Evolutionary conservation across 1,140 invertebrate genomes (phyloP).

Genomic region (Oryctes rhinoceros): DNA sequence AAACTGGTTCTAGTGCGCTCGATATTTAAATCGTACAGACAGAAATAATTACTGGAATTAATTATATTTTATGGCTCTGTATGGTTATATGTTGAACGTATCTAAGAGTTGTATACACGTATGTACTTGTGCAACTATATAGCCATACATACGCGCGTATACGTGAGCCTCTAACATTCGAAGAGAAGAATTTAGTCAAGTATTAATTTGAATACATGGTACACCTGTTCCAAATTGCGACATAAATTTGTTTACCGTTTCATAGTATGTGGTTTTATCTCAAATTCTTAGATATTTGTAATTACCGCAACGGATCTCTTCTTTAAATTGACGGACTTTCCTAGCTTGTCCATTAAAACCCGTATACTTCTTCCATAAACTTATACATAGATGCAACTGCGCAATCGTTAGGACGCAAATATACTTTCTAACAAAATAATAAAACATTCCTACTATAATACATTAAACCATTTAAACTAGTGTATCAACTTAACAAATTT

Average conservation of each 20-base stretch:
- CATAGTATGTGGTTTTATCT: constrained; percentile 17
- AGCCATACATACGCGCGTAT: background rate
- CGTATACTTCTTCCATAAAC: background rate
- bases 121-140: background rate
- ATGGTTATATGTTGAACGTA: background rate
- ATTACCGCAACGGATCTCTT: background rate
- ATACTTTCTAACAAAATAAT: background rate
- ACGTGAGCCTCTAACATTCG: background rate
- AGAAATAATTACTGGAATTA: constrained; percentile 32
- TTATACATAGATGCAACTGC: background rate
- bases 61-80: constrained; percentile 10
- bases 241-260: constrained; percentile 24
- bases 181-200: constrained; percentile 18
- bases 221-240: constrained; percentile 24
- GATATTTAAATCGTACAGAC: constrained; percentile 29
- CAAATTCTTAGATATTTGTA: constrained; percentile 19
- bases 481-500: too few relatives aligned
- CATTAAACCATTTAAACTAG: too few relatives aligned
- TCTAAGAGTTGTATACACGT: background rate
- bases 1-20: constrained; percentile 31
- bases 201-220: constrained; percentile 32
- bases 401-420: background rate
- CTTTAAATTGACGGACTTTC: constrained; percentile 11
- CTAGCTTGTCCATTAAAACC: background rate
- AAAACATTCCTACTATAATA: too few relatives aligned